Evolutionary conservation across 64 coral and sea anemone species (phyloP).

Genomic region (Exaiptasia diaphana): DNA sequence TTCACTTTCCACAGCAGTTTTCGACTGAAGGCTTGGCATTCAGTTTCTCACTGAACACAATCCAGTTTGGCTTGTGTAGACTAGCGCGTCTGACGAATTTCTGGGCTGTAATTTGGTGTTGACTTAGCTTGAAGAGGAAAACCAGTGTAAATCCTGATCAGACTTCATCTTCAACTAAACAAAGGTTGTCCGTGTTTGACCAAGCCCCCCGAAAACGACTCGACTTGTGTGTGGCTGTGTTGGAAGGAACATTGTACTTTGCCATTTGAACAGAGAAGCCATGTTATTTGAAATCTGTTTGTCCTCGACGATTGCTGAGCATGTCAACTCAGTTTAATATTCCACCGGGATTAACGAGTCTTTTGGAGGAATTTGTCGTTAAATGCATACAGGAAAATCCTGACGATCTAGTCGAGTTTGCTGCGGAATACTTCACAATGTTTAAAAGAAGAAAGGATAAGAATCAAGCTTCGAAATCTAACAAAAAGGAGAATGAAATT

Average conservation of each 20-base stretch:
- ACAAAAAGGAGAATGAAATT: constrained; percentile 55
- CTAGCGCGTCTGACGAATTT: background rate
- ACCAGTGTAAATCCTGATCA: background rate
- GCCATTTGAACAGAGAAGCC: background rate
- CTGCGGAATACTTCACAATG: constrained; percentile 91
- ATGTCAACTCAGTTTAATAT: constrained; percentile 68
- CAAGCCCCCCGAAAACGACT: background rate
- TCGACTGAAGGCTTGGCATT: background rate
- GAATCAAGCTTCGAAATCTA: constrained; percentile 49
- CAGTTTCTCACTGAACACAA: background rate
- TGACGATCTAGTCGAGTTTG: constrained; percentile 84
- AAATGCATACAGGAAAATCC: constrained; percentile 98
- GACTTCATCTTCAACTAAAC: background rate
- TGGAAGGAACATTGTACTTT: background rate
- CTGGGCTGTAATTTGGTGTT: background rate
- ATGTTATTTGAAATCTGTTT: background rate
- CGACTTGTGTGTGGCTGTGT: background rate
- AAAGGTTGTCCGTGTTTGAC: background rate
- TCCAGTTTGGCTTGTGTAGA: background rate
- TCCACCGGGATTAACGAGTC: constrained; percentile 80
- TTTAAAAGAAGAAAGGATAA: constrained; percentile 74
- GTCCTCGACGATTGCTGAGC: background rate
- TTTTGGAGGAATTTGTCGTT: constrained; percentile 96
- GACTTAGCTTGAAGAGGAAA: background rate
- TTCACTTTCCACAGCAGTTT: background rate